A percentile compares a stretch with the other conserved stretches of the same genome.
Evolutionary conservation across 2,888 invertebrate genomes (phyloP).

Genomic region (Hymenopus coronatus): DNA sequence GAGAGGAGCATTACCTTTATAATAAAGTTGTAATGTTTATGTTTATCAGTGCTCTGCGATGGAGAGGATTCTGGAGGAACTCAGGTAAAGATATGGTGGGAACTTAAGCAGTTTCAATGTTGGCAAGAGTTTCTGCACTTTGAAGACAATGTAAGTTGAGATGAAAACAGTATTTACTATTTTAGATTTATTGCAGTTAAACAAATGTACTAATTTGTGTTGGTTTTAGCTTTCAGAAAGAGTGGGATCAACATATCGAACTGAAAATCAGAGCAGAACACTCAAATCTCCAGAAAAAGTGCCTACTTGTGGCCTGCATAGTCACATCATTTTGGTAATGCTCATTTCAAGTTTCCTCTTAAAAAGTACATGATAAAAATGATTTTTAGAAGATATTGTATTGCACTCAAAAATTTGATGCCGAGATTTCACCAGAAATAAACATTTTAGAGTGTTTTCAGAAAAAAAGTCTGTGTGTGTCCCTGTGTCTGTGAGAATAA

Average conservation of each 20-base stretch:
- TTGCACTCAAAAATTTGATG: too few species aligned
- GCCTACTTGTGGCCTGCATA: background rate
- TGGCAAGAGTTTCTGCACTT: constrained; percentile 45
- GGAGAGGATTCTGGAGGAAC: background rate
- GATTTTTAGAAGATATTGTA: too few species aligned
- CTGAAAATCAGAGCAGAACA: background rate
- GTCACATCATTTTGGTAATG: background rate
- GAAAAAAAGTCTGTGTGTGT: too few species aligned
- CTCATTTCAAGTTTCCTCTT: too few species aligned
- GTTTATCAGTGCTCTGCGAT: background rate
- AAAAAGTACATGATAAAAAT: too few species aligned
- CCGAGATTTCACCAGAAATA: too few species aligned
- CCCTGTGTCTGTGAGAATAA: too few species aligned
- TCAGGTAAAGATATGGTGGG: background rate
- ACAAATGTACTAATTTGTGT: background rate
- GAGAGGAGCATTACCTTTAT: too few species aligned
- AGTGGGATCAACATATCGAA: background rate
- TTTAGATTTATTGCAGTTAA: background rate
- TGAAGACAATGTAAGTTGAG: background rate
- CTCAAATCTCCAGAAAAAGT: background rate
- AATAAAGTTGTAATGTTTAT: background rate
- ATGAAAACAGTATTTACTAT: background rate
- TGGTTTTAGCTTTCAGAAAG: background rate
- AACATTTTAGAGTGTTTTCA: too few species aligned
- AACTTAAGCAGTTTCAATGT: constrained; percentile 53